Evolutionary conservation across 1,140 invertebrate genomes (phyloP).

Genomic region (Euura lappo): DNA sequence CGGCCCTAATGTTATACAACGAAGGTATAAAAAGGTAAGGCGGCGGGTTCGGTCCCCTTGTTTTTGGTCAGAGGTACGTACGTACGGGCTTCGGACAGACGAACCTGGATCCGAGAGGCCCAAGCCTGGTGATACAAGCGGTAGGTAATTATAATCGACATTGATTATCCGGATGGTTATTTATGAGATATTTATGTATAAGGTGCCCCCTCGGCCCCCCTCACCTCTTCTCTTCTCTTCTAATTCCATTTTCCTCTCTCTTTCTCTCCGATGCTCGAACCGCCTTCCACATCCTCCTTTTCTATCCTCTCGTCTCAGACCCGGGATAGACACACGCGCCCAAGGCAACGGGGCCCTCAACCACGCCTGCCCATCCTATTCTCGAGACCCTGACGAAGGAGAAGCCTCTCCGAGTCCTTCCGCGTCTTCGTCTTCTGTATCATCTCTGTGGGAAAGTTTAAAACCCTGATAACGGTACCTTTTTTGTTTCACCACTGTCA

Average conservation of each 20-base stretch:
- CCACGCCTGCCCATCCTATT: neutral
- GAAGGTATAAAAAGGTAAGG: constrained; percentile 1
- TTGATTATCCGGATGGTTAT: constrained; percentile 44
- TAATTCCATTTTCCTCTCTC: neutral
- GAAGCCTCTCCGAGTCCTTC: neutral
- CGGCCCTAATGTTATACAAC: constrained; percentile 5
- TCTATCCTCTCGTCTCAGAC: neutral
- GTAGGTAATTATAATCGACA: constrained; percentile 44
- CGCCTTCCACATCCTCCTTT: neutral
- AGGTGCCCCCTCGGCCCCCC: constrained; percentile 17
- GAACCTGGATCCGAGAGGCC: constrained; percentile 11
- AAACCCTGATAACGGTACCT: too few species aligned
- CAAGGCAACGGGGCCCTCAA: neutral
- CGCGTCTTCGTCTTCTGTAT: neutral
- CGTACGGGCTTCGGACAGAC: neutral
- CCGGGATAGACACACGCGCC: constrained; percentile 3
- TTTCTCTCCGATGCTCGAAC: neutral
- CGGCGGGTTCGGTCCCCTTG: neutral
- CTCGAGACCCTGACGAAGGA: neutral
- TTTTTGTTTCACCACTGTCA: too few species aligned
- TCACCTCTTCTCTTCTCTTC: neutral
- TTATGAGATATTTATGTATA: constrained; percentile 51
- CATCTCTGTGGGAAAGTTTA: neutral
- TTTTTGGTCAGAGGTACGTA: neutral
- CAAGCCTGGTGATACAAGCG: constrained; percentile 29